phyloP scores from a whole-genome alignment of 2,113 vertebrate genomes.

The Petroica traversi region DNA sequence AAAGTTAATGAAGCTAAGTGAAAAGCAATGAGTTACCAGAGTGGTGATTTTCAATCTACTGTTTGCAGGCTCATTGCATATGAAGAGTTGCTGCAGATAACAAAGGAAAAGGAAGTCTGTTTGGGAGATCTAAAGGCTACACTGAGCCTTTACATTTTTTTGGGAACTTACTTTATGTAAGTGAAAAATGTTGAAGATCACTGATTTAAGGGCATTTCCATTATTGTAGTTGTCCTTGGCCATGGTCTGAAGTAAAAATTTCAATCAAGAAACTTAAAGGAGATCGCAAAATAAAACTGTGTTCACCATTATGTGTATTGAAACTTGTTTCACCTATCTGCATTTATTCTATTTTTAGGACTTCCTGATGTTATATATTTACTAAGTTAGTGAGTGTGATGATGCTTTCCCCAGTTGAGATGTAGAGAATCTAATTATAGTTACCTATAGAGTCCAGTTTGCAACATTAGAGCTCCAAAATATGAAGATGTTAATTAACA shows the following conservation, averaged over 20 bases:
- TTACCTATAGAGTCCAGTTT: not conserved
- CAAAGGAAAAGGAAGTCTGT: not conserved
- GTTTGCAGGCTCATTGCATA: not conserved
- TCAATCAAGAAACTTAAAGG: not conserved
- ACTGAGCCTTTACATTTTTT: not conserved
- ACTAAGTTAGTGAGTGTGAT: not conserved
- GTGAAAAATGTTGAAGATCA: not conserved
- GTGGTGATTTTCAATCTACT: not conserved
- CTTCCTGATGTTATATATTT: not conserved
- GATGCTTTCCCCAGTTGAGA: not conserved
- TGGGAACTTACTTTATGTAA: not conserved
- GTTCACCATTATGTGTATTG: not conserved
- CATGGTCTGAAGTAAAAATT: not conserved
- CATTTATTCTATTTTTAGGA: not conserved
- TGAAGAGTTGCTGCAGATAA: not conserved
- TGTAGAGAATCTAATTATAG: not conserved
- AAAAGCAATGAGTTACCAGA: not conserved
- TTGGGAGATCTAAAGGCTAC: not conserved
- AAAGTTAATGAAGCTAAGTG: not conserved
- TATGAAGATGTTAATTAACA: not conserved
- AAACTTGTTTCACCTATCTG: not conserved
- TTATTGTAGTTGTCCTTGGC: not conserved
- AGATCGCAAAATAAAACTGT: not conserved
- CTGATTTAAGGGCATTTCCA: not conserved
- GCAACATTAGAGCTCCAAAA: not conserved